Evolutionary conservation across 1,140 invertebrate genomes (phyloP), one percentile per base, ranked within the genome.

Genomic region (Lanistes nyassanus): DNA sequence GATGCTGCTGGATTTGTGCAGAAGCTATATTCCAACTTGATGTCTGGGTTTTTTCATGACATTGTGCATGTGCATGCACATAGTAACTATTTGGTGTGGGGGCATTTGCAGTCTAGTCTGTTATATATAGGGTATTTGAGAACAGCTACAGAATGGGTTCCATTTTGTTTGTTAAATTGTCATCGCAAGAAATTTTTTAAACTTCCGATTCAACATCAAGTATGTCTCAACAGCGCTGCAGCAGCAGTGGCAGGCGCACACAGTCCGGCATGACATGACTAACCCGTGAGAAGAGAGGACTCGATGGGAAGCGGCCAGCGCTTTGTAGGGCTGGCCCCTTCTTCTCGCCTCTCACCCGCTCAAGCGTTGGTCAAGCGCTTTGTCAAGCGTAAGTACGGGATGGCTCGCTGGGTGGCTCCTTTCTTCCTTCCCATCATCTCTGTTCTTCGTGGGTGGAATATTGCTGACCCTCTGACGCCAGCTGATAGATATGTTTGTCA

Each of bases 231-330:
- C n/a, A 31, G 34, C 31, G 55, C 70, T n/a, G 70, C 70, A 72
- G 56, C 68, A 58, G 68, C 68, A 70, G 68, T 60, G 70, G 47
- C 56, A 72, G 70, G 51, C 53, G 70, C 34, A 60, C 42, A n/a
- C 34, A 42, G 70, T 72, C 56, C 56, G 70, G 70, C 70, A 72
- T 72, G 70, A 72, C 70, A 72, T 72, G 70, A 60, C 56, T 21
- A 26, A 55, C 37, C 70, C 26, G 29, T 60, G 70, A 72, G 70
- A 55, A 56, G 70, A 72, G 51, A 55, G 51, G 70, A 72, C 70
- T 60, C 56, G 70, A 72, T 60, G 34, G 70, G 70, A 72, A 72
- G 70, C 70, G 70, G 70, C 70, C 70, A 72, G 70, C 70, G 53
- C 42, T 34, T 36, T 39, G 16, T 26, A 56, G n/a, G 70, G 70